Conservation (phyloP, 2,888 invertebrate species). For the Drosophila nr. fundita region DNA sequence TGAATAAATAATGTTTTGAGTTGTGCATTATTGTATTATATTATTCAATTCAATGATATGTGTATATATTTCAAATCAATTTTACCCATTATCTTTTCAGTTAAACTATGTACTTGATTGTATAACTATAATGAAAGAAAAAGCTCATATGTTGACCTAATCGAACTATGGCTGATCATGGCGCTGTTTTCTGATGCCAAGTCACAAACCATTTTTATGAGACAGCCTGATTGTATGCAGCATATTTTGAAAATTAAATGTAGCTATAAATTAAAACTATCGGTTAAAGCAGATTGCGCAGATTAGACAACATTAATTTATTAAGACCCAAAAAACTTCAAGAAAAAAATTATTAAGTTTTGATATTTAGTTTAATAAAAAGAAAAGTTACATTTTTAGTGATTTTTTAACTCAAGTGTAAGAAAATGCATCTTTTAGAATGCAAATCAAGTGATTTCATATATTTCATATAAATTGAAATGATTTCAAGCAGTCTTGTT, state of each 20-base stretch:
- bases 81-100: background rate
- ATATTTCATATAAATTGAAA: too few species aligned
- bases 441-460: background rate
- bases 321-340: background rate
- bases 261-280: fast-evolving
- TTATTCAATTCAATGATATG: background rate
- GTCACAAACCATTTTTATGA: background rate
- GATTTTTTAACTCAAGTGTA: background rate
- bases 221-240: constrained; percentile 18
- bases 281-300: background rate
- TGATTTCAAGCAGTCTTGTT: too few species aligned
- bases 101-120: background rate
- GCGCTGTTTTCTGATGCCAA: background rate
- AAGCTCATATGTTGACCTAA: background rate
- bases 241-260: too few species aligned
- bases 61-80: background rate
- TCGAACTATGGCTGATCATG: background rate
- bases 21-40: background rate
- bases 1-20: background rate
- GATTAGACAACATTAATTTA: background rate
- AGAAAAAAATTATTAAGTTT: background rate
- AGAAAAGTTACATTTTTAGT: fast-evolving
- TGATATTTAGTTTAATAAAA: background rate
- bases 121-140: too few species aligned
- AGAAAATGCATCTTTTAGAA: too few species aligned